These are phyloP conservation scores for Eriocheir sinensis DNA, from an alignment of 1,140 invertebrate species.

Conservation along the genomic window DNA sequence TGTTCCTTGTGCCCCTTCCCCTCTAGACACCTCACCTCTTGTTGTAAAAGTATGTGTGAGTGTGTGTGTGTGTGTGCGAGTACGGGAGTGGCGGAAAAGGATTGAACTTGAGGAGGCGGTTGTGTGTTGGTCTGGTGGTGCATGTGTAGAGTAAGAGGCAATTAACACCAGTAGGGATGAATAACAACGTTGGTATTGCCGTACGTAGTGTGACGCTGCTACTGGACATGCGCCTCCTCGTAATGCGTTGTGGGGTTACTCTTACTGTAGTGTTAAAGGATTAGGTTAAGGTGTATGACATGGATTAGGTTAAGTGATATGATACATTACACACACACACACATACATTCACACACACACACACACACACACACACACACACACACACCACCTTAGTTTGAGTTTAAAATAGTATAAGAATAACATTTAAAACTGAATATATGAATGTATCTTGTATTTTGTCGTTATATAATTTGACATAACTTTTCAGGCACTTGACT, in stretches of 20 bases:
- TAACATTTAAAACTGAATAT: background rate
- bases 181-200: background rate
- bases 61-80: slow-evolving; percentile 27
- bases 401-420: background rate
- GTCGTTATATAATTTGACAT: too few species aligned
- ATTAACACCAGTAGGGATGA: background rate
- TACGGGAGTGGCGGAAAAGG: background rate
- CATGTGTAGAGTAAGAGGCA: slow-evolving; percentile 35
- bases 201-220: slow-evolving; percentile 1
- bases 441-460: background rate
- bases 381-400: background rate
- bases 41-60: slow-evolving; percentile 50
- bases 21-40: too few species aligned
- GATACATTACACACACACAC: background rate
- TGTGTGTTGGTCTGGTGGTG: background rate
- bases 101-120: background rate
- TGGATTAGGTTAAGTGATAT: background rate
- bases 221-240: background rate
- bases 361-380: too few species aligned
- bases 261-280: background rate
- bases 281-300: background rate
- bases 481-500: too few species aligned
- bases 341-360: background rate
- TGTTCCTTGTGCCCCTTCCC: too few species aligned
- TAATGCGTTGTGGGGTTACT: slow-evolving; percentile 1